Percentiles rank a stretch among this genome's conserved stretches.
phyloP scores from a whole-genome alignment of 2,113 vertebrate species.

The Pipa parva region DNA sequence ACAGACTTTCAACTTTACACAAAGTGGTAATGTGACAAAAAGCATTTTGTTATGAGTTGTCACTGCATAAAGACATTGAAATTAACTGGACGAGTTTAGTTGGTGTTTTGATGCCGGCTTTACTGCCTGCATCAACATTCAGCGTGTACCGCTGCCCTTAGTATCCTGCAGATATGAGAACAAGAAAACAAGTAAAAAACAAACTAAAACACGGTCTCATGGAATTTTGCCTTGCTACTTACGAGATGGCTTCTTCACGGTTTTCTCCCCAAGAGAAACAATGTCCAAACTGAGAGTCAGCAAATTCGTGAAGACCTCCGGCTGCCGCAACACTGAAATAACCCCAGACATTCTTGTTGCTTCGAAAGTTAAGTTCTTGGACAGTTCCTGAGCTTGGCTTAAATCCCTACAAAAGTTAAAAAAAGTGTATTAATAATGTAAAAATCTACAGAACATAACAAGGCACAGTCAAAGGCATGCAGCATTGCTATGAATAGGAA shows the following conservation, averaged over 20 bases:
- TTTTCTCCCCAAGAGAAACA: conserved; percentile 99
- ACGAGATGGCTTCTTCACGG: conserved; percentile 98
- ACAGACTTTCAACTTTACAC: too few relatives aligned
- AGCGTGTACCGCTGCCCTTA: too few relatives aligned
- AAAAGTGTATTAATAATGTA: not conserved
- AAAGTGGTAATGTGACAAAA: too few relatives aligned
- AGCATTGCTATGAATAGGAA: too few relatives aligned
- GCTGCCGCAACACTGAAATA: conserved; percentile 98
- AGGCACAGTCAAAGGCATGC: too few relatives aligned
- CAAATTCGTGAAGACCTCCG: conserved; percentile 95
- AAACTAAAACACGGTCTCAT: conserved; percentile 29
- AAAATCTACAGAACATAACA: not conserved
- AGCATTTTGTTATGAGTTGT: too few relatives aligned
- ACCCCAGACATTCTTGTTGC: conserved; percentile 98
- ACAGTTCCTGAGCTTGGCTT: conserved; percentile 97
- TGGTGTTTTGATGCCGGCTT: too few relatives aligned
- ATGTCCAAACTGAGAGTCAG: conserved; percentile 96
- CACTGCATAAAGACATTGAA: too few relatives aligned
- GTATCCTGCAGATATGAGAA: too few relatives aligned
- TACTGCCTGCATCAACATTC: too few relatives aligned
- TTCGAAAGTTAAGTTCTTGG: conserved; percentile 96
- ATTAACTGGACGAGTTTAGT: too few relatives aligned
- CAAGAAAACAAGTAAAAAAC: conserved; percentile 21
- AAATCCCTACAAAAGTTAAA: conserved; percentile 74
- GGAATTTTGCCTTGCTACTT: too few relatives aligned